A percentile compares a stretch with the other conserved stretches of the same genome.
phyloP scores from a whole-genome alignment of 2,113 vertebrate genomes.

The Leptosomus discolor region DNA sequence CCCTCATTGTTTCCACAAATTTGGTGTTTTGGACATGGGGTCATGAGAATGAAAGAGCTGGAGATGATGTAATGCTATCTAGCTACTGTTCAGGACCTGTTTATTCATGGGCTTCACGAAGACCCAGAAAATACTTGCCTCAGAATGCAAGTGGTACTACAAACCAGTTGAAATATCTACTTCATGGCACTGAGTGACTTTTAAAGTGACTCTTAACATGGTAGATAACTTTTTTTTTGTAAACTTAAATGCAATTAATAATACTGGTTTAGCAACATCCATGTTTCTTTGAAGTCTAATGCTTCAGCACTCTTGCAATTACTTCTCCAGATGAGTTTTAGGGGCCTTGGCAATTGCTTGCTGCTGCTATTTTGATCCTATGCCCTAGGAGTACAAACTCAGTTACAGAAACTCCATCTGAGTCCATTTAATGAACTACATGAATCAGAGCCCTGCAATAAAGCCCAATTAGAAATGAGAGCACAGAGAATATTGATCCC shows the following conservation, averaged over 20 bases:
- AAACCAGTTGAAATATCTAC: neutral
- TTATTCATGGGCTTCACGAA: neutral
- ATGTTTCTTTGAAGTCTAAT: neutral
- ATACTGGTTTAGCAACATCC: neutral
- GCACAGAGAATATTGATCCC: slow-evolving; percentile 19
- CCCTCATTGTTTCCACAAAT: neutral
- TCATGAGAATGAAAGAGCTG: neutral
- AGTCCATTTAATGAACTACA: slow-evolving; percentile 50
- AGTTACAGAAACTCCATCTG: slow-evolving; percentile 28
- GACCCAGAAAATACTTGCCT: neutral
- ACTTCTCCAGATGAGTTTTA: slow-evolving; percentile 9
- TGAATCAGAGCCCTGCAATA: slow-evolving; percentile 55
- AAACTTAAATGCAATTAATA: slow-evolving; percentile 35
- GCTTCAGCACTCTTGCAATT: neutral
- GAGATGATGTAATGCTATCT: neutral
- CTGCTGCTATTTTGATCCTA: slow-evolving; percentile 33
- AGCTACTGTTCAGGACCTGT: neutral
- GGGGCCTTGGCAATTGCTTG: slow-evolving; percentile 25
- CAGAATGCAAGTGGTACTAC: neutral
- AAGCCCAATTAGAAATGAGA: slow-evolving; percentile 52
- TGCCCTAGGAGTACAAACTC: slow-evolving; percentile 31
- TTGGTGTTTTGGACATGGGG: neutral
- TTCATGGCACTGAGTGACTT: neutral
- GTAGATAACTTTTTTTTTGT: neutral
- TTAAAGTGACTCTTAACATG: neutral